Conservation (phyloP, 2,113 vertebrate species). For the Brachirus orientalis region DNA sequence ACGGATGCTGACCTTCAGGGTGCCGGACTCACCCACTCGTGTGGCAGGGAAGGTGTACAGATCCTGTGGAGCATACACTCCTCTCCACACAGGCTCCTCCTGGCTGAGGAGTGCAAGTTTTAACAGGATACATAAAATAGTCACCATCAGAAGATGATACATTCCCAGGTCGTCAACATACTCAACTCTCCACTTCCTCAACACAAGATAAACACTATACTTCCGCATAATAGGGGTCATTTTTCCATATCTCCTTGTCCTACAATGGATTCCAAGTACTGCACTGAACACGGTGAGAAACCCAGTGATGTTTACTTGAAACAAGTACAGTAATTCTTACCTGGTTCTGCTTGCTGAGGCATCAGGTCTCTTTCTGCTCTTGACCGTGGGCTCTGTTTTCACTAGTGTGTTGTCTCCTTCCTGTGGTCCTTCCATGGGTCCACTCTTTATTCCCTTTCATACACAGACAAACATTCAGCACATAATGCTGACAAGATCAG, state of each 20-base stretch:
- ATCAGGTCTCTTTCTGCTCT: slow-evolving; percentile 72
- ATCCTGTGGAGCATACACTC: slow-evolving; percentile 89
- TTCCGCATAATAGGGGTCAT: no score
- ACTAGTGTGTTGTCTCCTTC: slow-evolving; percentile 75
- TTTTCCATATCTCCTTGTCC: no score
- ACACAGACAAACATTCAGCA: slow-evolving; percentile 16
- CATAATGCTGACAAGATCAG: background rate
- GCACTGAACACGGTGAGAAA: background rate
- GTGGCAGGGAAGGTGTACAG: slow-evolving; percentile 87
- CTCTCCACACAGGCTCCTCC: slow-evolving; percentile 68
- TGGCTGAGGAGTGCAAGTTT: slow-evolving; percentile 67
- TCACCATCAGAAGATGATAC: background rate
- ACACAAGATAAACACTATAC: no score
- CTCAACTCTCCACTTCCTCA: no score
- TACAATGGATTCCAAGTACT: background rate
- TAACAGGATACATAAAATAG: background rate
- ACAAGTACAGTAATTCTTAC: slow-evolving; percentile 48
- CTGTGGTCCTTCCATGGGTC: slow-evolving; percentile 43
- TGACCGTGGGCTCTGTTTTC: slow-evolving; percentile 72
- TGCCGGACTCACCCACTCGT: slow-evolving; percentile 83
- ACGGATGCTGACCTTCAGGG: slow-evolving; percentile 89
- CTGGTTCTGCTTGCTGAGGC: slow-evolving; percentile 52
- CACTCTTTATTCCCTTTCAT: slow-evolving; percentile 71
- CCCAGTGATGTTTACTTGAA: background rate
- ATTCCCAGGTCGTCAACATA: background rate